phyloP scores from a whole-genome alignment of 1,140 invertebrate species.

The Trachymyrmex cornetzi region DNA sequence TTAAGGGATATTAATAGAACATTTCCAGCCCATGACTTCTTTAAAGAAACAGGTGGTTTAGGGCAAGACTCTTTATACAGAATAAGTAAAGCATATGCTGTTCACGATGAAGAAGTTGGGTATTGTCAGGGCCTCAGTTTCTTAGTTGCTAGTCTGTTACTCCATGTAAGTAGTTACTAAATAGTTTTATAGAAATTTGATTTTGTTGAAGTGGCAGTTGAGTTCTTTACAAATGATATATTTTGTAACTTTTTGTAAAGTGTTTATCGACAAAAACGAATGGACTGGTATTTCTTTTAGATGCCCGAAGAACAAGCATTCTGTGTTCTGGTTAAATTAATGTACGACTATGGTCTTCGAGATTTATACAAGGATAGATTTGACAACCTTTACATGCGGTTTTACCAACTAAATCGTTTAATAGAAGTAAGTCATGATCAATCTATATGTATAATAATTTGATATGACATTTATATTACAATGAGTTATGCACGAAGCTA shows the following conservation, averaged over 20 bases:
- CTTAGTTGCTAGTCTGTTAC: slow-evolving; percentile 96
- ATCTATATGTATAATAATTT: not conserved
- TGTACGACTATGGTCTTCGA: slow-evolving; percentile 98
- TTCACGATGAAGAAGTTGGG: slow-evolving; percentile 98
- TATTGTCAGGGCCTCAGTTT: slow-evolving; percentile 99
- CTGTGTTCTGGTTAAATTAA: slow-evolving; percentile 97
- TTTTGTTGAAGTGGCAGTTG: not conserved
- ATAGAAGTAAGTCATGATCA: slow-evolving; percentile 91
- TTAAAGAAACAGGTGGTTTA: slow-evolving; percentile 95
- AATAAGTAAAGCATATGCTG: slow-evolving; percentile 98
- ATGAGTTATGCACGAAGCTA: not conserved
- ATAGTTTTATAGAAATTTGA: slow-evolving; percentile 26
- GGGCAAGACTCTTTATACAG: slow-evolving; percentile 98
- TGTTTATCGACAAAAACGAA: slow-evolving; percentile 54
- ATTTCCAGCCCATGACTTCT: slow-evolving; percentile 99
- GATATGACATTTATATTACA: not conserved
- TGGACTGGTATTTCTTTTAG: slow-evolving; percentile 86
- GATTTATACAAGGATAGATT: slow-evolving; percentile 99
- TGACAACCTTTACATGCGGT: slow-evolving; percentile 96
- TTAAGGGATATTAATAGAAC: slow-evolving; percentile 98
- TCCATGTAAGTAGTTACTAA: slow-evolving; percentile 93
- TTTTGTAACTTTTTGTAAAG: slow-evolving; percentile 26
- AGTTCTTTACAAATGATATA: not conserved
- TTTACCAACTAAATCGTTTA: slow-evolving; percentile 98
- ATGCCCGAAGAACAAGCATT: slow-evolving; percentile 99